phyloP scores from a whole-genome alignment of 2,797 vertebrate genomes.

The Eidolon dupreanum region DNA sequence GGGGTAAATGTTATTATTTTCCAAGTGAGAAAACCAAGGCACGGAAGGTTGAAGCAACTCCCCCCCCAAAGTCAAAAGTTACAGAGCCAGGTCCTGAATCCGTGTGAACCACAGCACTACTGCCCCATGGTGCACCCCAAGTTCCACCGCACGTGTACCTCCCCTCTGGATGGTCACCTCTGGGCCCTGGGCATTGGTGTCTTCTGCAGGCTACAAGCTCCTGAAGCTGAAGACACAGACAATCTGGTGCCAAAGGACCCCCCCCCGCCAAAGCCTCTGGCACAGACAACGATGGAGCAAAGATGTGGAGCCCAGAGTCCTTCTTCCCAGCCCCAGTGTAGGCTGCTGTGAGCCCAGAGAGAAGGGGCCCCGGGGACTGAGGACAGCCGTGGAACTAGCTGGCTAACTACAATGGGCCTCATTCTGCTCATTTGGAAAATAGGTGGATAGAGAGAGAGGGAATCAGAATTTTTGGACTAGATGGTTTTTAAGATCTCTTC shows the following conservation, averaged over 20 bases:
- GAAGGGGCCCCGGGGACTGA: accelerated
- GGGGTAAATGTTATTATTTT: neutral
- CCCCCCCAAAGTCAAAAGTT: neutral
- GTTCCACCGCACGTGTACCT: neutral
- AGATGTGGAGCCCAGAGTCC: accelerated
- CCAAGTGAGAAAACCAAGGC: neutral
- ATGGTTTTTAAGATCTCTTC: neutral
- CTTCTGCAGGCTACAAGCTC: neutral
- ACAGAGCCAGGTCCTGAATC: neutral
- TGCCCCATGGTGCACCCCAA: neutral
- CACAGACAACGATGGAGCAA: neutral
- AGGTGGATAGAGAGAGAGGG: no score
- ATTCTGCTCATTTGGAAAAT: neutral
- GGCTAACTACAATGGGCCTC: neutral
- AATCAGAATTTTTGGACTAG: neutral
- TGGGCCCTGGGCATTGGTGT: neutral
- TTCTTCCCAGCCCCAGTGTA: neutral
- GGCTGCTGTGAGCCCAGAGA: accelerated
- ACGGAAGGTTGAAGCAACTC: neutral
- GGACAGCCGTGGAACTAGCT: neutral
- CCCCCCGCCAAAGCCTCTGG: neutral
- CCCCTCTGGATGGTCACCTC: neutral
- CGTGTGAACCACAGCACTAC: neutral
- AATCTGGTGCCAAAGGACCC: neutral
- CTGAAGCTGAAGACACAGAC: neutral